Conservation (phyloP, 2,888 invertebrate species). For the Kuschelorhynchus macadamiae region DNA sequence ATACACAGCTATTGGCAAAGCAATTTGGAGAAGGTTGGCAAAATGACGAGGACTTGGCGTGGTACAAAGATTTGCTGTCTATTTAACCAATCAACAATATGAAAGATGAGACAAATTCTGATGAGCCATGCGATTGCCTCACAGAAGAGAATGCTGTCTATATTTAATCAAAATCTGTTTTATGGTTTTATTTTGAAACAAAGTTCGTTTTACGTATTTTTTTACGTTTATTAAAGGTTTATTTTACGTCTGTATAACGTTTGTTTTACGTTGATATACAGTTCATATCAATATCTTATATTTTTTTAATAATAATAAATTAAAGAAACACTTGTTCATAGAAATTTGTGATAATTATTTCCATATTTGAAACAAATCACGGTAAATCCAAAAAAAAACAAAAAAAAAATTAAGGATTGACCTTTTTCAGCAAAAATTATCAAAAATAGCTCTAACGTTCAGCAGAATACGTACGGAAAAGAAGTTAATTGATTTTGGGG, state of each 20-base stretch:
- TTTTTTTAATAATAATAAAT: not conserved
- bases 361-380: not conserved
- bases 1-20: not conserved
- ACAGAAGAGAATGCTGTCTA: slow-evolving; percentile 28
- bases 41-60: slow-evolving; percentile 33
- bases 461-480: slow-evolving; percentile 6
- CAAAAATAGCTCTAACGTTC: not conserved
- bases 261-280: not conserved
- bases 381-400: slow-evolving; percentile 2
- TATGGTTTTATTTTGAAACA: not conserved
- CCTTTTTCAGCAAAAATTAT: not conserved
- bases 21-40: slow-evolving; percentile 32
- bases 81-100: slow-evolving; percentile 15
- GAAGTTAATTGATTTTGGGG: slow-evolving; percentile 10
- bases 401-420: not conserved
- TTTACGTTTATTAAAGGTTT: too few relatives aligned
- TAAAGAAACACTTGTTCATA: not conserved
- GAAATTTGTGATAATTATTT: too few relatives aligned
- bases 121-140: slow-evolving; percentile 21
- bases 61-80: slow-evolving; percentile 28
- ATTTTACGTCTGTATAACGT: not conserved
- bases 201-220: too few relatives aligned
- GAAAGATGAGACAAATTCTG: slow-evolving; percentile 29
- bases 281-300: not conserved
- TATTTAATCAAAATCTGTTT: slow-evolving; percentile 16